These are phyloP conservation scores for Danio kyathit DNA, from an alignment of 2,797 vertebrate genomes.

Conservation along the genomic window DNA sequence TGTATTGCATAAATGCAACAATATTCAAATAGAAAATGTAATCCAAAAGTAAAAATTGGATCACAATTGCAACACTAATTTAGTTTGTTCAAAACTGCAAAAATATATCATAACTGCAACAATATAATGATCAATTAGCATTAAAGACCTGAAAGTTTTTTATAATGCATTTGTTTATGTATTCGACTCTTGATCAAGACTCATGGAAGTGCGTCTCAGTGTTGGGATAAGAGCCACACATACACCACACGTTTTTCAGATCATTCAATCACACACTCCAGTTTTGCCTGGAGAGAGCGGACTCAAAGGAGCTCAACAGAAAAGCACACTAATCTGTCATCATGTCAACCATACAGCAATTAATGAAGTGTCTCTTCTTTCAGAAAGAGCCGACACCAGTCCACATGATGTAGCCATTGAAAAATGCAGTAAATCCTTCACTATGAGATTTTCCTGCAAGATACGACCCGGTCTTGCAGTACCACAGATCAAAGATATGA, in stretches of 20 bases:
- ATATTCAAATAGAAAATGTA: too few relatives aligned
- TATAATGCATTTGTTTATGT: neutral
- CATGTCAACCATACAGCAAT: neutral
- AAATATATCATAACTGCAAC: too few relatives aligned
- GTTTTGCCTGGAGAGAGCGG: neutral
- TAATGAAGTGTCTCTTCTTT: constrained; percentile 25
- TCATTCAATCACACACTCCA: constrained; percentile 15
- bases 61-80: too few relatives aligned
- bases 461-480: neutral
- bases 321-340: constrained; percentile 29
- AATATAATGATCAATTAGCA: neutral
- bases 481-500: neutral
- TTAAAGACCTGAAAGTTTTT: neutral
- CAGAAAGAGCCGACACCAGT: neutral
- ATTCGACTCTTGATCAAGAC: neutral
- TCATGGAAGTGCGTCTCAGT: neutral
- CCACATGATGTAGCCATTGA: neutral
- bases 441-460: neutral
- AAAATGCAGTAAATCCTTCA: neutral
- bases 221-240: neutral
- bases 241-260: neutral
- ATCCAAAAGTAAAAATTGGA: too few relatives aligned
- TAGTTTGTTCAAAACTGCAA: too few relatives aligned
- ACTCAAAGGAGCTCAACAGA: neutral
- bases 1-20: too few relatives aligned